These are phyloP conservation scores for Pheosia tremula DNA, from an alignment of 2,888 invertebrate species.

Conservation along the genomic window DNA sequence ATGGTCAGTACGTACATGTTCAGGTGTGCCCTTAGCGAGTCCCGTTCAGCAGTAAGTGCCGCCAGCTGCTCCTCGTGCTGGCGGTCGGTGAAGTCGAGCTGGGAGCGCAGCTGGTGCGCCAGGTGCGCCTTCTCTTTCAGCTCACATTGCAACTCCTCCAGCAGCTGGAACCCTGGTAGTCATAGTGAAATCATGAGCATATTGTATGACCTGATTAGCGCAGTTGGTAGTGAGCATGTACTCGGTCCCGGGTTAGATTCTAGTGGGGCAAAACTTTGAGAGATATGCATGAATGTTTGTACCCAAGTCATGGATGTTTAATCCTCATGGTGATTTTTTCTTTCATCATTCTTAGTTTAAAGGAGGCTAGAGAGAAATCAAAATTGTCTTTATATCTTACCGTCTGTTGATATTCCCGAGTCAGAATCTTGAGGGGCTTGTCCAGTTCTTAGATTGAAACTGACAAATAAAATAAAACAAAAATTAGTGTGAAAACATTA, in stretches of 20 bases:
- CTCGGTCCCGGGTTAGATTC: no score
- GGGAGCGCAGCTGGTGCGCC: slow-evolving; percentile 63
- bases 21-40: slow-evolving; percentile 63
- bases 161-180: slow-evolving; percentile 64
- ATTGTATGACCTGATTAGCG: neutral
- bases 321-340: no score
- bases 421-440: slow-evolving; percentile 73
- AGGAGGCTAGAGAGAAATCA: neutral
- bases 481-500: neutral
- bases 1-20: slow-evolving; percentile 55
- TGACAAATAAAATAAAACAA: slow-evolving; percentile 44
- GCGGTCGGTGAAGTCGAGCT: slow-evolving; percentile 69
- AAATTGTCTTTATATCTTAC: slow-evolving; percentile 45
- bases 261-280: no score
- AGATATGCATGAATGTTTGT: no score
- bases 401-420: slow-evolving; percentile 78
- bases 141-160: slow-evolving; percentile 75
- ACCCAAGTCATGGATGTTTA: no score
- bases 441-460: slow-evolving; percentile 71
- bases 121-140: slow-evolving; percentile 70
- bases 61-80: slow-evolving; percentile 74
- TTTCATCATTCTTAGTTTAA: neutral
- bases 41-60: slow-evolving; percentile 65
- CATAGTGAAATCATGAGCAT: neutral
- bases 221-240: no score